Evolutionary conservation across 2,888 invertebrate genomes (phyloP).

Genomic region (Nysson spinosus): DNA sequence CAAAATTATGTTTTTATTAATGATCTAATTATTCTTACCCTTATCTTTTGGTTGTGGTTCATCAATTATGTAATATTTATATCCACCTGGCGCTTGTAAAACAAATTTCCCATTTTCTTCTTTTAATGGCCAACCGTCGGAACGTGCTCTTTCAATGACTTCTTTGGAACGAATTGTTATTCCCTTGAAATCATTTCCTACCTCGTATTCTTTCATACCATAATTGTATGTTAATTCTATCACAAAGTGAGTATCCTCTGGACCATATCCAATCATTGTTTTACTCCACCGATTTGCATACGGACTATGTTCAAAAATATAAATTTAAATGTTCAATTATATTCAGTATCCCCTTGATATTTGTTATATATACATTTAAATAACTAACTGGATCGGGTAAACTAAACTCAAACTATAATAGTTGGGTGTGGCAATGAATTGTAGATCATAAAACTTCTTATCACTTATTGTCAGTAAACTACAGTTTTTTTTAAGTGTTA

Average conservation of each 20-base stretch:
- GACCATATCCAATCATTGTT: conserved; percentile 99
- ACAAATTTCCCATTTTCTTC: conserved; percentile 82
- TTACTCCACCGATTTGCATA: conserved; percentile 99
- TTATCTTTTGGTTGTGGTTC: conserved; percentile 83
- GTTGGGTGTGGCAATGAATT: too few relatives aligned
- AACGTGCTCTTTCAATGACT: conserved; percentile 85
- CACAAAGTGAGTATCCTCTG: conserved; percentile 96
- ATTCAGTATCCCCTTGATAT: too few relatives aligned
- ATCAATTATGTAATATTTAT: conserved; percentile 89
- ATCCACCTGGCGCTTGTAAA: conserved; percentile 94
- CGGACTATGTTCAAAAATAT: too few relatives aligned
- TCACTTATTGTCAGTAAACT: too few relatives aligned
- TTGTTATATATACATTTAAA: too few relatives aligned
- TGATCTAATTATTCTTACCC: conserved; percentile 80
- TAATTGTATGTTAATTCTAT: conserved; percentile 99
- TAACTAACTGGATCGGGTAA: neutral
- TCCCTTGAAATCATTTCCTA: conserved; percentile 95
- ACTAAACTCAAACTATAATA: too few relatives aligned
- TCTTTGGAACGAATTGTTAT: conserved; percentile 90
- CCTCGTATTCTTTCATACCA: conserved; percentile 90
- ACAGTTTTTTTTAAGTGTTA: too few relatives aligned
- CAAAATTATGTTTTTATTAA: neutral
- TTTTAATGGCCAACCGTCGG: conserved; percentile 85
- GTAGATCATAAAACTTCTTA: too few relatives aligned
- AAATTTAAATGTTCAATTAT: neutral